These are phyloP conservation scores for Odontomyia ornata DNA, from an alignment of 2,888 invertebrate species.

Conservation along the genomic window DNA sequence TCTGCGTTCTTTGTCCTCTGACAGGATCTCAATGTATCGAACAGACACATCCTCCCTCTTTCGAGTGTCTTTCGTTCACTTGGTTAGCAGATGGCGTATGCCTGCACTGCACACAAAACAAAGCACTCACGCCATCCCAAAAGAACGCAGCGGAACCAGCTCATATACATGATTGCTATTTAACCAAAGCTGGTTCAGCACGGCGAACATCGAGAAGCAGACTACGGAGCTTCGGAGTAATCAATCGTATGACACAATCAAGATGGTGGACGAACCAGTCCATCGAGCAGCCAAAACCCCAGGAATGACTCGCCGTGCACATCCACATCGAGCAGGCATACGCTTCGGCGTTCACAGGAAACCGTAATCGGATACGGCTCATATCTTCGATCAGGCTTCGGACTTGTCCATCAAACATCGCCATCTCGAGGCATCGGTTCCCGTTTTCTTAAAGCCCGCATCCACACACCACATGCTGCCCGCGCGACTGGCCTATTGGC, in stretches of 20 bases:
- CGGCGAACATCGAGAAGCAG: slow-evolving; percentile 8
- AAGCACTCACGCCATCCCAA: neutral
- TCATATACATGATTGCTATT: neutral
- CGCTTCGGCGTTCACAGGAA: slow-evolving; percentile 18
- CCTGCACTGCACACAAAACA: neutral
- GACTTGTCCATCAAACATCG: neutral
- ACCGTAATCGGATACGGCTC: slow-evolving; percentile 46
- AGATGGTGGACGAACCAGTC: slow-evolving; percentile 50
- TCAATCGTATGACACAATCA: slow-evolving; percentile 51
- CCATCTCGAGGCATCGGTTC: slow-evolving; percentile 6
- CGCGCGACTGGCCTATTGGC: neutral
- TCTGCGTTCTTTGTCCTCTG: slow-evolving; percentile 5
- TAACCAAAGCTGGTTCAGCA: slow-evolving; percentile 21
- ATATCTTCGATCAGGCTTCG: neutral
- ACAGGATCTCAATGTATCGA: slow-evolving; percentile 4
- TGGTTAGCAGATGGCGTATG: slow-evolving; percentile 3
- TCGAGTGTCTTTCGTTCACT: neutral
- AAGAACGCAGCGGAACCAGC: slow-evolving; percentile 20
- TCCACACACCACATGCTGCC: slow-evolving; percentile 42
- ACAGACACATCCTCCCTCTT: slow-evolving; percentile 8
- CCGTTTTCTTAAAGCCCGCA: slow-evolving; percentile 23
- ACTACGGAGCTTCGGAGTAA: slow-evolving; percentile 35
- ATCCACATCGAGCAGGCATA: neutral
- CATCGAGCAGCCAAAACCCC: slow-evolving; percentile 20
- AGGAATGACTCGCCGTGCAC: neutral